phyloP scores from a whole-genome alignment of 92 coral and sea anemone species.

The Paragorgia papillata region DNA sequence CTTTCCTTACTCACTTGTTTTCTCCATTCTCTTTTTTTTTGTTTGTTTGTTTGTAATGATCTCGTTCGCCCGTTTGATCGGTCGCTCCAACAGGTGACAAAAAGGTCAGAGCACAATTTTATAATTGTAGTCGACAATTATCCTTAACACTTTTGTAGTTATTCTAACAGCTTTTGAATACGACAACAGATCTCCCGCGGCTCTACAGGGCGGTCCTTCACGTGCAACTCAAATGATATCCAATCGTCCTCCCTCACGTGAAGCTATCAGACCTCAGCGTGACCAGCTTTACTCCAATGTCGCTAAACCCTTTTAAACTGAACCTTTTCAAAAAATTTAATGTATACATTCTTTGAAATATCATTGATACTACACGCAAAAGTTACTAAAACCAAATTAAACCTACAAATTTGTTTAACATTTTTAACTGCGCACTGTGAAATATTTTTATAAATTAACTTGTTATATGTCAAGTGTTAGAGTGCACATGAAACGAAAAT shows the following conservation, averaged over 20 bases:
- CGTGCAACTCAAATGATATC: slow-evolving; percentile 72
- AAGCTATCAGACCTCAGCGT: slow-evolving; percentile 92
- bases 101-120: no score
- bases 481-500: no score
- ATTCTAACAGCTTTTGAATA: slow-evolving; percentile 90
- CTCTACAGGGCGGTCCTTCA: slow-evolving; percentile 58
- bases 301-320: slow-evolving; percentile 3
- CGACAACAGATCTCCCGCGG: slow-evolving; percentile 77
- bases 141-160: slow-evolving; percentile 76
- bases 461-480: no score
- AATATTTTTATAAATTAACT: no score
- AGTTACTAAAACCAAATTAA: background rate
- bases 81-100: no score
- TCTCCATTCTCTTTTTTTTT: no score
- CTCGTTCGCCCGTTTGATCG: no score
- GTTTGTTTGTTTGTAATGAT: no score
- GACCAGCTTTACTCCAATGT: slow-evolving; percentile 46
- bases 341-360: background rate
- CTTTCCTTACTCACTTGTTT: no score
- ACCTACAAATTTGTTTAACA: no score
- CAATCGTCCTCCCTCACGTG: slow-evolving; percentile 96
- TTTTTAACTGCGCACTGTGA: no score
- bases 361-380: background rate
- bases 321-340: background rate
- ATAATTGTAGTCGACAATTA: no score